These are phyloP conservation scores for Xestia xanthographa DNA, from an alignment of 2,888 invertebrate species.

Conservation along the genomic window DNA sequence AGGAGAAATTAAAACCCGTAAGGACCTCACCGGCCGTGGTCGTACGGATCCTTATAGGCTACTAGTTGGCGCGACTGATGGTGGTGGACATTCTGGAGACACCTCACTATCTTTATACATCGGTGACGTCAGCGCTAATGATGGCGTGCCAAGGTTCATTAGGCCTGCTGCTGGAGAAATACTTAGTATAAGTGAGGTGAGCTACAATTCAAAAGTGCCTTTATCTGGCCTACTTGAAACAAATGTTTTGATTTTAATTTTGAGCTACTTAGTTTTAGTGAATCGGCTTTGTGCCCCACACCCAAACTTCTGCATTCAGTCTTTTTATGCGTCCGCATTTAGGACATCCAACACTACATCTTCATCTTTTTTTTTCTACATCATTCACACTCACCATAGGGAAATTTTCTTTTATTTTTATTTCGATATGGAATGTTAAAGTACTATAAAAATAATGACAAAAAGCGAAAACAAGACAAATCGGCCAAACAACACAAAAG, in stretches of 20 bases:
- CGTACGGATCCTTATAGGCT: constrained; percentile 93
- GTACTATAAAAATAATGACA: too few relatives aligned
- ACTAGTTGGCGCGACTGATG: constrained; percentile 92
- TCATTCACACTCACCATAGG: too few relatives aligned
- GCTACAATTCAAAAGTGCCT: too few relatives aligned
- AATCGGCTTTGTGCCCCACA: neutral
- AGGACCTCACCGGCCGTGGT: constrained; percentile 93
- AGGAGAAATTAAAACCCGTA: constrained; percentile 92
- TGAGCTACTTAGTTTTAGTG: too few relatives aligned
- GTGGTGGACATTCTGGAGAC: constrained; percentile 92
- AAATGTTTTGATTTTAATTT: too few relatives aligned
- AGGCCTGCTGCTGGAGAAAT: constrained; percentile 93
- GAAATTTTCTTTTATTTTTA: too few relatives aligned
- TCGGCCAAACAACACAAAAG: too few relatives aligned
- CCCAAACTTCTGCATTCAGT: neutral
- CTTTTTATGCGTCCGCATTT: neutral
- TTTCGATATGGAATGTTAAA: too few relatives aligned
- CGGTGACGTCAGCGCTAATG: constrained; percentile 95
- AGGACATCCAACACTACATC: neutral
- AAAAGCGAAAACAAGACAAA: too few relatives aligned
- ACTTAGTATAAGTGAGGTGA: constrained; percentile 93
- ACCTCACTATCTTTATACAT: constrained; percentile 92
- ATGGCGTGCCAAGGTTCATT: constrained; percentile 94
- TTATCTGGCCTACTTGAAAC: too few relatives aligned
- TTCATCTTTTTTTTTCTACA: too few relatives aligned